phyloP scores from a whole-genome alignment of 2,888 invertebrate species.

The Eupithecia vulgata region DNA sequence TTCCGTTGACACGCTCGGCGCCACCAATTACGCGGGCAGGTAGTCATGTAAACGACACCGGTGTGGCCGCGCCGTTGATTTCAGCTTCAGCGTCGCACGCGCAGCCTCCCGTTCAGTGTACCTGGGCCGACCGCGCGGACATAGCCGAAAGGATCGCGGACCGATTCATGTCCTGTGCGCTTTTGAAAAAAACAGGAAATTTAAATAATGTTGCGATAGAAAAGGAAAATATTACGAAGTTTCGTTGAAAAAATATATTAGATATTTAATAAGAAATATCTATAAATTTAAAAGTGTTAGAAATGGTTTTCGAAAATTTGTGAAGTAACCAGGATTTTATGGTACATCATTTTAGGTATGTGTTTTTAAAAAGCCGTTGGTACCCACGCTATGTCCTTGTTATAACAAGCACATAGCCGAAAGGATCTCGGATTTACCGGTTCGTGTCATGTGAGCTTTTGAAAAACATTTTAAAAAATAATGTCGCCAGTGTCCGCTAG shows the following conservation, averaged over 20 bases:
- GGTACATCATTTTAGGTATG: background rate
- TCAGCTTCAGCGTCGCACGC: conserved; percentile 52
- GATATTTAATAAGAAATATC: background rate
- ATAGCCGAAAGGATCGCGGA: conserved; percentile 1
- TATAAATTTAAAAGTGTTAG: background rate
- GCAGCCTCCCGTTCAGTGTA: conserved; percentile 48
- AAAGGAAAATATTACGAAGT: background rate
- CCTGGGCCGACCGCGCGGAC: conserved; percentile 49
- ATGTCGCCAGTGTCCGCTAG: too few species aligned
- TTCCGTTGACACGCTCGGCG: background rate
- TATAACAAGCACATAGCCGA: background rate
- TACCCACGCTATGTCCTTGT: too few species aligned
- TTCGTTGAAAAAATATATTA: background rate
- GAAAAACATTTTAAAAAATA: too few species aligned
- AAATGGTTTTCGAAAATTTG: background rate
- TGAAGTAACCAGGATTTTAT: background rate
- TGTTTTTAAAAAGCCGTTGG: too few species aligned
- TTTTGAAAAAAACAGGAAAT: background rate
- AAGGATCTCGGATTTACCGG: background rate
- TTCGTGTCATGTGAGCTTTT: background rate
- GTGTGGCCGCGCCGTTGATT: conserved; percentile 50
- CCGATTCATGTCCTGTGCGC: background rate
- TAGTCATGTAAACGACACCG: conserved; percentile 13
- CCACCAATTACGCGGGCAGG: conserved; percentile 7
- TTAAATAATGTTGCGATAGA: background rate